A percentile compares a stretch with the other conserved stretches of the same genome.
phyloP scores from a whole-genome alignment of 2,888 invertebrate species.

The Diarsia rubi region DNA sequence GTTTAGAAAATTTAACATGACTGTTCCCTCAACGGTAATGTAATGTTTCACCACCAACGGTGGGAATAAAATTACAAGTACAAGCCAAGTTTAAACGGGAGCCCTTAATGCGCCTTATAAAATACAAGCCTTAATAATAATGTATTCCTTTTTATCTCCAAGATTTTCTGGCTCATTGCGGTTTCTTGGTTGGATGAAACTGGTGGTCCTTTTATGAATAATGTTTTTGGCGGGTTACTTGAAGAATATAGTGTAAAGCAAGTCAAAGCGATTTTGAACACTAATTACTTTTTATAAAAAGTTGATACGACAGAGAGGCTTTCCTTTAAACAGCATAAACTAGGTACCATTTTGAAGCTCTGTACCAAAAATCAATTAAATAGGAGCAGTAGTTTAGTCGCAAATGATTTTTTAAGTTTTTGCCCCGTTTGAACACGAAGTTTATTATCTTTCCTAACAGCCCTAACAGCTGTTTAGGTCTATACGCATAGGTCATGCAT shows the following conservation, averaged over 20 bases:
- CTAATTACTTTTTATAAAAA: neutral
- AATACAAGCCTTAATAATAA: constrained; percentile 29
- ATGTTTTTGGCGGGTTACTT: neutral
- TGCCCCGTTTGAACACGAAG: too few relatives aligned
- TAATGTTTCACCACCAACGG: constrained; percentile 42
- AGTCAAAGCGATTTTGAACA: neutral
- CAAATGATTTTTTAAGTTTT: too few relatives aligned
- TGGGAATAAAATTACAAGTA: constrained; percentile 51
- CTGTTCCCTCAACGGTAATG: constrained; percentile 48
- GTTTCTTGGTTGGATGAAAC: neutral
- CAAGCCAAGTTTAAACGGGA: constrained; percentile 41
- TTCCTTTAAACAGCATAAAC: too few relatives aligned
- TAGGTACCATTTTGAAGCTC: too few relatives aligned
- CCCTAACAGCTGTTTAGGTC: too few relatives aligned
- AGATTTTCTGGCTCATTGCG: constrained; percentile 5
- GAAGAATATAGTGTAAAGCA: neutral
- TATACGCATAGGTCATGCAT: too few relatives aligned
- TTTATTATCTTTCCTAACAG: too few relatives aligned
- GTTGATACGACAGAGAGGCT: too few relatives aligned
- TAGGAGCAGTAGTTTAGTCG: too few relatives aligned
- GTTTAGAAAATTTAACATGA: constrained; percentile 58
- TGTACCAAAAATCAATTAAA: too few relatives aligned
- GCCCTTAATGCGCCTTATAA: constrained; percentile 21
- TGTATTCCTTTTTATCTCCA: constrained; percentile 19
- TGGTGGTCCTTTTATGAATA: neutral